Percentiles rank a stretch among this genome's conserved stretches.
Conservation (phyloP, 1,140 invertebrate genomes). For the Eurosta solidaginis region DNA sequence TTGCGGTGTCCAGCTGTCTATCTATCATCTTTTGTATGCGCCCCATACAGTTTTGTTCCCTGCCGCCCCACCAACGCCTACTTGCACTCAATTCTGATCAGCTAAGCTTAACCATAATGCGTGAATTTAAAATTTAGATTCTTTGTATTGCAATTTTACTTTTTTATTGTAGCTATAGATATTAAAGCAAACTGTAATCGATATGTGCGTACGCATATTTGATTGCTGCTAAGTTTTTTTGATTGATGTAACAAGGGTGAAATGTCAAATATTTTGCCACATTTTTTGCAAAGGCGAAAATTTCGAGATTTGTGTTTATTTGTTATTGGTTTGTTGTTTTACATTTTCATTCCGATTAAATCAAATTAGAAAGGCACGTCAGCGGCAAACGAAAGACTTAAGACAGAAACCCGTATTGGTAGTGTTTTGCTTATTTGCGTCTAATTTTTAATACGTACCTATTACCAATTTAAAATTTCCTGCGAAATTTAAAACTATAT, state of each 20-base stretch:
- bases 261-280: not conserved
- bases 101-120: not conserved
- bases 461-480: not conserved
- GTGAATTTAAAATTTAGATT: conserved; percentile 21
- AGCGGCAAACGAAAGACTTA: not conserved
- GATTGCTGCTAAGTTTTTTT: not conserved
- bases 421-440: not conserved
- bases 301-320: not conserved
- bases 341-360: not conserved
- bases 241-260: not conserved
- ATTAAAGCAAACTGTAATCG: not conserved
- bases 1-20: conserved; percentile 7
- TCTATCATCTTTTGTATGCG: not conserved
- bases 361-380: conserved; percentile 3
- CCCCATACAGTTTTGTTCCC: not conserved
- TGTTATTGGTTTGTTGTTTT: not conserved
- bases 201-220: not conserved
- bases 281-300: not conserved
- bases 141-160: not conserved
- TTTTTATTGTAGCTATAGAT: not conserved
- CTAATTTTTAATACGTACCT: not conserved
- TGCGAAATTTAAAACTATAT: not conserved
- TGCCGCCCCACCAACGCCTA: not conserved
- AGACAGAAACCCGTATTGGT: not conserved
- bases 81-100: not conserved